phyloP scores from a whole-genome alignment of 2,113 vertebrate species.

The Hepsetus odoe region DNA sequence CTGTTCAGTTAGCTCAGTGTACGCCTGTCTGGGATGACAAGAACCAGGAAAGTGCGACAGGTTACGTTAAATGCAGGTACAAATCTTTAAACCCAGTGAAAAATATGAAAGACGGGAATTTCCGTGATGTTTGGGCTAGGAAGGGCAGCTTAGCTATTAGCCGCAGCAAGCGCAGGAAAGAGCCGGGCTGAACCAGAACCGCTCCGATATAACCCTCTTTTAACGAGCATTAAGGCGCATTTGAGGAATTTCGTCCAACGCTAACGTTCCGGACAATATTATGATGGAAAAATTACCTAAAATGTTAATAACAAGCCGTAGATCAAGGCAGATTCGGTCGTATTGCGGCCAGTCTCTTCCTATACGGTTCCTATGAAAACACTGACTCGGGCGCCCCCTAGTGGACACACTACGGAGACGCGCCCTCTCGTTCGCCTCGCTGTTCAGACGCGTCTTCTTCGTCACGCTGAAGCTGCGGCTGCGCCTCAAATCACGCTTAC shows the following conservation, averaged over 20 bases:
- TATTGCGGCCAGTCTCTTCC: constrained; percentile 45
- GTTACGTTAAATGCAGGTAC: too few relatives aligned
- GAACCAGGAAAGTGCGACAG: too few relatives aligned
- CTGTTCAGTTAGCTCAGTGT: not conserved
- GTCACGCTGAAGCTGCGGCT: too few relatives aligned
- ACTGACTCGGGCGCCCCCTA: constrained; percentile 36
- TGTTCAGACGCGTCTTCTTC: too few relatives aligned
- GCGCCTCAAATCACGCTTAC: too few relatives aligned
- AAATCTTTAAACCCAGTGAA: not conserved
- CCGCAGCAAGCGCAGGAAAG: not conserved
- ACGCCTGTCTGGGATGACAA: not conserved
- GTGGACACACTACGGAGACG: not conserved
- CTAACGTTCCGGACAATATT: not conserved
- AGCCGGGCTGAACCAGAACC: constrained; percentile 13
- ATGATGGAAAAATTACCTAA: not conserved
- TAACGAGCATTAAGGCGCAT: too few relatives aligned
- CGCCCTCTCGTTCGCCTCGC: too few relatives aligned
- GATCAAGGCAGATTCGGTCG: constrained; percentile 40
- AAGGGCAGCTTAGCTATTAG: constrained; percentile 21
- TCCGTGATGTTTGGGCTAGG: not conserved
- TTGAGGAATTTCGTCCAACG: not conserved
- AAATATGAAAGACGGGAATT: not conserved
- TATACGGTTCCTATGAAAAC: constrained; percentile 45
- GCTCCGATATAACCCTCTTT: constrained; percentile 20
- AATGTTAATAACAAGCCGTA: constrained; percentile 38